Base-by-base conservation (phyloP, 2,113 vertebrate species). In the Megaceryle torquata region DNA sequence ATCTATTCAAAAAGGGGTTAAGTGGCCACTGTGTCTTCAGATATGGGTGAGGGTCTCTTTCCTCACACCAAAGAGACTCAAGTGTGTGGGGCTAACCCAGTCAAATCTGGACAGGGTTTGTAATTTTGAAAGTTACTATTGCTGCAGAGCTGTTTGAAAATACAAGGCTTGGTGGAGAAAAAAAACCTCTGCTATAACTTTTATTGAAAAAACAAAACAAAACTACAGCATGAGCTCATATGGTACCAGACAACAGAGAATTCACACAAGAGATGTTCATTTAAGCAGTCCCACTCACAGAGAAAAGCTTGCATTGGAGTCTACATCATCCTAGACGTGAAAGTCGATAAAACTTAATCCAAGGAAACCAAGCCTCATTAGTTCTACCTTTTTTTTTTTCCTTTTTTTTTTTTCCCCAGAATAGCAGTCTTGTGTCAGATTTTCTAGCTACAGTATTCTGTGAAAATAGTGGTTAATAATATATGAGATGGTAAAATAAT, bases 261-360 rank as follows among this genome's bases (percentile, higher is more conserved):
- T 86, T 60, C 64, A 88, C 51, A 37, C 25, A 69, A 54, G 43
- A 63, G 82, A 88, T 86, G 76, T 43, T 95, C 64, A 60, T 95
- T 95, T 93, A 88, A 92, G 83, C 8, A 3, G 60, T 71, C 39
- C 43, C 29, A 43, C 80, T 93, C 57, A 48, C 63, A 81, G 26
- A 72, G 50, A 65, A 91, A 92, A 74, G 37, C 91, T 86, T 94
- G 37, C 59, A 35, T 26, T 67, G 51, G 44, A 88, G 29, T 83
- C 92, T 94, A 88, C 72, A 93, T 95, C 86, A 93, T 78, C 51
- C 60, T 86, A 88, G 80, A 86, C 2, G 0, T 78, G 86, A 57
- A 82, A 88, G 91, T 92, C 56, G 0, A 95, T 95, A 91, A 93
- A 94, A 93, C 41, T 93, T 93, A 94, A 92, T 88, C 60, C 86